Evolutionary conservation across 2,888 invertebrate species (phyloP).

Genomic region (Adelphocoris suturalis): DNA sequence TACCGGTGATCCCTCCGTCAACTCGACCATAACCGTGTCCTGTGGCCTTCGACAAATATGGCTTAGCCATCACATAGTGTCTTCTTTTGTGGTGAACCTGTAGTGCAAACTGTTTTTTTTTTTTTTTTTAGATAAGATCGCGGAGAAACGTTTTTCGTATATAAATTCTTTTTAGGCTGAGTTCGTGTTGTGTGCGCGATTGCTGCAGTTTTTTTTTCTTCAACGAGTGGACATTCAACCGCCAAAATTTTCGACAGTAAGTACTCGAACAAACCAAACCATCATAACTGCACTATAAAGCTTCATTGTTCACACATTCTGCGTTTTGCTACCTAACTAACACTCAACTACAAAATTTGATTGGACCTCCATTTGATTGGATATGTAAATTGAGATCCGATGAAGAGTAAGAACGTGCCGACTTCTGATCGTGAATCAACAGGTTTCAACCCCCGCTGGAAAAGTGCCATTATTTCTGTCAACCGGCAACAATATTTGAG

Average conservation of each 20-base stretch:
- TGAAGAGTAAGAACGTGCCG: not conserved
- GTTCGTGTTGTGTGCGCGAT: constrained; percentile 64
- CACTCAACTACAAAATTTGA: not conserved
- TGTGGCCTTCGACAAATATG: constrained; percentile 65
- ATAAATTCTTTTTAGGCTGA: not conserved
- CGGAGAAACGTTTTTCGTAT: not conserved
- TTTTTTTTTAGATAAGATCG: constrained; percentile 8
- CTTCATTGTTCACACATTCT: not conserved
- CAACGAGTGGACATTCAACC: constrained; percentile 51
- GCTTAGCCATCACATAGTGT: constrained; percentile 50
- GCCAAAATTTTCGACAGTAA: constrained; percentile 70
- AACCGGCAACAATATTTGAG: too few relatives aligned
- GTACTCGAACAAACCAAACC: not conserved
- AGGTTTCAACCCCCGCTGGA: not conserved
- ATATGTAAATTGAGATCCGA: not conserved
- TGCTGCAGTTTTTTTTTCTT: constrained; percentile 45
- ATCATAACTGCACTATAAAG: not conserved
- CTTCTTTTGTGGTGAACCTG: constrained; percentile 56
- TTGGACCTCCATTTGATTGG: too few relatives aligned
- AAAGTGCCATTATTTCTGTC: too few relatives aligned
- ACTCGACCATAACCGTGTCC: constrained; percentile 70
- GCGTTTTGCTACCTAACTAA: not conserved
- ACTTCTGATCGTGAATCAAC: not conserved
- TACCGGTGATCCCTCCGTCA: constrained; percentile 66
- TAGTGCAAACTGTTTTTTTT: constrained; percentile 55